Percentiles rank a stretch among this genome's conserved stretches.
phyloP scores from a whole-genome alignment of 2,113 vertebrate genomes.

The Coracopsis vasa region DNA sequence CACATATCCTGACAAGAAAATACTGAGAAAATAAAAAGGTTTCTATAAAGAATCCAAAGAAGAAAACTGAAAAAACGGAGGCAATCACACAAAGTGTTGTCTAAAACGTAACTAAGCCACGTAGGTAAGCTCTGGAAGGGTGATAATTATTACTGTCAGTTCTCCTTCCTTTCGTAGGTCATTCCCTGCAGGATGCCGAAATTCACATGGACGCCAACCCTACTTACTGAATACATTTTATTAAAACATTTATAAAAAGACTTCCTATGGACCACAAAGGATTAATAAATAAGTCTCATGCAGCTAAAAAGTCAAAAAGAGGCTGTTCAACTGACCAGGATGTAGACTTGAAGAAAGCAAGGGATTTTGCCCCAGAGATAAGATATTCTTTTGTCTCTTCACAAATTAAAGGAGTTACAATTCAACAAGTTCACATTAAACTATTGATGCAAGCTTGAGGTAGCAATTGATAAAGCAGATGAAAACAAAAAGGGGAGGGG shows the following conservation, averaged over 20 bases:
- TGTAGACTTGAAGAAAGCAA: not conserved
- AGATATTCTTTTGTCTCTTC: not conserved
- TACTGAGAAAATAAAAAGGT: not conserved
- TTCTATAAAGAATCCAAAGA: not conserved
- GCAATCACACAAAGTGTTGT: not conserved
- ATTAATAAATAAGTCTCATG: conserved; percentile 29
- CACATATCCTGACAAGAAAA: not conserved
- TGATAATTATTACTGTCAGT: not conserved
- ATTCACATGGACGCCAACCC: not conserved
- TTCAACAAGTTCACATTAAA: conserved; percentile 12
- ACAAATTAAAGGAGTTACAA: not conserved
- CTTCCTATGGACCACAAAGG: not conserved
- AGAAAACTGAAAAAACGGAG: not conserved
- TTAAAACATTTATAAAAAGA: not conserved
- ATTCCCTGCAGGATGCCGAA: not conserved
- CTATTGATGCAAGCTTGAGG: conserved; percentile 7
- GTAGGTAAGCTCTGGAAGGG: not conserved
- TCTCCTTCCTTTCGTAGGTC: not conserved
- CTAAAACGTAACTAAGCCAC: not conserved
- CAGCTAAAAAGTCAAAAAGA: not conserved
- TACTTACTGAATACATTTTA: not conserved
- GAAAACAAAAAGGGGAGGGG: not conserved
- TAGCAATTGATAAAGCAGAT: conserved; percentile 19
- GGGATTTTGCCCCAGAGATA: not conserved
- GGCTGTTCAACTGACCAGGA: not conserved